Evolutionary conservation across 2,113 vertebrate species (phyloP).

Genomic region (Etia nguti): DNA sequence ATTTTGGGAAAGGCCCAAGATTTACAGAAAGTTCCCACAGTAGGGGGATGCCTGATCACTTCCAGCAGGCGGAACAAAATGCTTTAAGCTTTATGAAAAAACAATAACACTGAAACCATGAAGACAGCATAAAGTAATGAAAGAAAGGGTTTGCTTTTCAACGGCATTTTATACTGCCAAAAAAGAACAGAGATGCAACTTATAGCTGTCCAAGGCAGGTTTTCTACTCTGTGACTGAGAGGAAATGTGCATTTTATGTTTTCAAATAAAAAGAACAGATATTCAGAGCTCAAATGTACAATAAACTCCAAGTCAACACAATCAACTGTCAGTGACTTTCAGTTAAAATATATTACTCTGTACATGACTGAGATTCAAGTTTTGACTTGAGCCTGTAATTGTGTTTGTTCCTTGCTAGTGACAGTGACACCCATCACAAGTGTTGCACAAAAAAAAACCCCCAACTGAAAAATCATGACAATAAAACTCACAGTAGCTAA

Average conservation of each 20-base stretch:
- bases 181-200: not conserved
- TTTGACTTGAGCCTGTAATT: not conserved
- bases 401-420: not conserved
- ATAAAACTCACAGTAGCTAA: not conserved
- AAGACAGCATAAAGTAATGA: not conserved
- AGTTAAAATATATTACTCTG: not conserved
- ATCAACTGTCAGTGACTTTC: not conserved
- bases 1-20: constrained; percentile 64
- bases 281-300: not conserved
- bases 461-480: not conserved
- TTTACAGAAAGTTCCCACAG: constrained; percentile 69
- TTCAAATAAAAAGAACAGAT: not conserved
- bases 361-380: not conserved
- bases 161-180: not conserved
- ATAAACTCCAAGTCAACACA: not conserved
- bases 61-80: constrained; percentile 37
- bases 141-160: not conserved
- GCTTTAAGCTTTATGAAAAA: constrained; percentile 5
- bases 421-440: not conserved
- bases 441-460: not conserved
- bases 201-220: not conserved
- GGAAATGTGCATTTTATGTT: not conserved
- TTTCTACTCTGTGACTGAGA: not conserved
- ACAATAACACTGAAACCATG: not conserved
- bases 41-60: constrained; percentile 45